Conservation (phyloP, 2,888 invertebrate species). For the Colletes collaris region DNA sequence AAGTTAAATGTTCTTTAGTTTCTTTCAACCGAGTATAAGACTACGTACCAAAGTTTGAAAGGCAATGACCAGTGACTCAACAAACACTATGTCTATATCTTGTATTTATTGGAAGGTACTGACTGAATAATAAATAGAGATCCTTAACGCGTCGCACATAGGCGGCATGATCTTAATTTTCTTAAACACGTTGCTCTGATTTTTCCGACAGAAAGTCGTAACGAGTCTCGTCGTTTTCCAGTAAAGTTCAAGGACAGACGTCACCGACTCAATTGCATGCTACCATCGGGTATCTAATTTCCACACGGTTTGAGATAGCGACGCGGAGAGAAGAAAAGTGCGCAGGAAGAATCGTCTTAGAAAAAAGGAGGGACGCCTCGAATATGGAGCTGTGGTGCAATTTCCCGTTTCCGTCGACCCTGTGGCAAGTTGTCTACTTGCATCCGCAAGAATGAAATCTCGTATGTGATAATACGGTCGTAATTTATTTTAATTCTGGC, state of each 20-base stretch:
- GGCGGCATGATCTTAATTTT: too few species aligned
- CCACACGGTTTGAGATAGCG: conserved; percentile 29
- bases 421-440: conserved; percentile 35
- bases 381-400: conserved; percentile 56
- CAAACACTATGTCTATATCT: too few species aligned
- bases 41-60: too few species aligned
- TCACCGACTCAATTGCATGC: conserved; percentile 24
- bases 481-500: conserved; percentile 48
- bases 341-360: conserved; percentile 43
- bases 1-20: too few species aligned
- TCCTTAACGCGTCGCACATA: too few species aligned
- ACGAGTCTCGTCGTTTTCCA: not conserved
- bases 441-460: conserved; percentile 21
- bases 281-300: conserved; percentile 42
- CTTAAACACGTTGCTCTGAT: too few species aligned
- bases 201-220: too few species aligned
- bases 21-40: too few species aligned
- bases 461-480: conserved; percentile 41
- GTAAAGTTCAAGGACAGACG: not conserved
- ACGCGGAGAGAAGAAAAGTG: conserved; percentile 29
- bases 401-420: conserved; percentile 62
- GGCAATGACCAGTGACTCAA: too few species aligned
- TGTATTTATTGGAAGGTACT: too few species aligned
- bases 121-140: too few species aligned
- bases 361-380: conserved; percentile 24